These are phyloP conservation scores for Mormyrus lacerda DNA, from an alignment of 2,113 vertebrate species.

Conservation along the genomic window DNA sequence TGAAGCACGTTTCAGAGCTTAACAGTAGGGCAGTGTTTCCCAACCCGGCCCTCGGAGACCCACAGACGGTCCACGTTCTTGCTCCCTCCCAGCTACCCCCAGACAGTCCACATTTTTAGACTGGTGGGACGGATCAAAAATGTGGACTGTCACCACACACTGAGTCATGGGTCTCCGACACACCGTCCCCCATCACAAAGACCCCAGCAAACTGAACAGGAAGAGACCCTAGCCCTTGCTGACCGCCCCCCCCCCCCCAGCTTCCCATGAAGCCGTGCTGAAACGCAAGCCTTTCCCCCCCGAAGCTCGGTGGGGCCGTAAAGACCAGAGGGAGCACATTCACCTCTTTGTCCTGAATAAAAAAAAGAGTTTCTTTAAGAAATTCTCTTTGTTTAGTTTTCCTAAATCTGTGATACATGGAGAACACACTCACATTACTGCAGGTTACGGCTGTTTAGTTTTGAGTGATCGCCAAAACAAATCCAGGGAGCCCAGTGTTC, in stretches of 20 bases:
- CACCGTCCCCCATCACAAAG: neutral
- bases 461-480: neutral
- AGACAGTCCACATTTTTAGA: neutral
- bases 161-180: too few species aligned
- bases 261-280: neutral
- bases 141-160: too few species aligned
- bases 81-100: neutral
- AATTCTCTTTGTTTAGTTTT: neutral
- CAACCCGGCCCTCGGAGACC: neutral
- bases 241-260: neutral
- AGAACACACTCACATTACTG: neutral
- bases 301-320: neutral
- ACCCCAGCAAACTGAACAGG: conserved; percentile 4
- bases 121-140: neutral
- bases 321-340: neutral
- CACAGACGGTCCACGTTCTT: neutral
- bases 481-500: neutral
- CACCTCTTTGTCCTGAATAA: neutral
- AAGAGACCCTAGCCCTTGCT: neutral
- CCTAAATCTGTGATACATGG: neutral
- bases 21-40: conserved; percentile 2
- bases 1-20: neutral
- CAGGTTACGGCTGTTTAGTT: neutral
- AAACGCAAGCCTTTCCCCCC: neutral
- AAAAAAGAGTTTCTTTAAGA: neutral